Evolutionary conservation across 1,140 invertebrate genomes (phyloP).

Genomic region (Drosophila micromelanica): DNA sequence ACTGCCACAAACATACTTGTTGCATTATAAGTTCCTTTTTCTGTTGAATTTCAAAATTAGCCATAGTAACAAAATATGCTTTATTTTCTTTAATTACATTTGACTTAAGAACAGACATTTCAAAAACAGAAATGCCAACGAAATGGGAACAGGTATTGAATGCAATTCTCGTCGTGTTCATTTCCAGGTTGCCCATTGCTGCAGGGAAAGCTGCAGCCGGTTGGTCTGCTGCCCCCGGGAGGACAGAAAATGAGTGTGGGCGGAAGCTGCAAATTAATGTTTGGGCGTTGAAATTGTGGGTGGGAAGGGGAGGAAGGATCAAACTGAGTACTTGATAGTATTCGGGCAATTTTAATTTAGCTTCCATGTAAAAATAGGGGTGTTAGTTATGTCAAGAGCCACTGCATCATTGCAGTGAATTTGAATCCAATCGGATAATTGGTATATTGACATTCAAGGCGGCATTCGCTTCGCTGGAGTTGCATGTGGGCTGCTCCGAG

Average conservation of each 20-base stretch:
- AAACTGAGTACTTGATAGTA: slow-evolving; percentile 1
- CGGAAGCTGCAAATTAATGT: slow-evolving; percentile 35
- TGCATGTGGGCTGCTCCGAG: slow-evolving; percentile 34
- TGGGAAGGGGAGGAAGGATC: not conserved
- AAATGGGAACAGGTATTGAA: not conserved
- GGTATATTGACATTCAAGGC: slow-evolving; percentile 32
- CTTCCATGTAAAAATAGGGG: slow-evolving; percentile 47
- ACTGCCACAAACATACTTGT: no score
- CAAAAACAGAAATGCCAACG: not conserved
- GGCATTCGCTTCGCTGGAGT: slow-evolving; percentile 19
- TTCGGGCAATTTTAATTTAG: slow-evolving; percentile 26
- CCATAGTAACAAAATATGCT: not conserved
- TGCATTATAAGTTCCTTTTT: no score
- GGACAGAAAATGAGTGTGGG: slow-evolving; percentile 13
- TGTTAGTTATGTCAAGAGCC: not conserved
- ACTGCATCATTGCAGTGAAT: slow-evolving; percentile 46
- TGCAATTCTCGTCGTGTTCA: not conserved
- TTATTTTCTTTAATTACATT: not conserved
- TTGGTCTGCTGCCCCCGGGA: not conserved
- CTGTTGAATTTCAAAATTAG: not conserved
- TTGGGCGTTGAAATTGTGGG: slow-evolving; percentile 9
- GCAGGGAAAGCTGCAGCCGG: not conserved
- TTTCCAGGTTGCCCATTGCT: not conserved
- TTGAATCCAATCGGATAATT: slow-evolving; percentile 52
- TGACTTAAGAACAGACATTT: not conserved